phyloP scores from a whole-genome alignment of 2,797 vertebrate species.

The Mionectes olivaceus region DNA sequence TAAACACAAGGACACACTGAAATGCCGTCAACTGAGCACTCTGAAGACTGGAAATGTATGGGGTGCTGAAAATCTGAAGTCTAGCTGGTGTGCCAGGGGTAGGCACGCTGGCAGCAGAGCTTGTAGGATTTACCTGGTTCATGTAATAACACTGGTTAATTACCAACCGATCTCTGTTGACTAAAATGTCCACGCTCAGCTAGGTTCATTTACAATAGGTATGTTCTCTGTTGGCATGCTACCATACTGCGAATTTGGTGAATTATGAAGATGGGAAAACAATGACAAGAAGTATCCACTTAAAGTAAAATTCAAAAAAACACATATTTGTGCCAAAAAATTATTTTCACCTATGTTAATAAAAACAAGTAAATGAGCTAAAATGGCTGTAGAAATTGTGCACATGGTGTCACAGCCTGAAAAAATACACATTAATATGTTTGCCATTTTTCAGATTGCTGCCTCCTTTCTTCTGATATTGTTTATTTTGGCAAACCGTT shows the following conservation, averaged over 20 bases:
- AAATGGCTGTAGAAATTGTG: background rate
- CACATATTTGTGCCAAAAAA: background rate
- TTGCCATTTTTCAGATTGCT: slow-evolving; percentile 36
- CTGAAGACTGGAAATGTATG: background rate
- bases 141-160: background rate
- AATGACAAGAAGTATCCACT: background rate
- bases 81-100: background rate
- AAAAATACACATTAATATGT: slow-evolving; percentile 28
- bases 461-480: slow-evolving; percentile 33
- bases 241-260: background rate
- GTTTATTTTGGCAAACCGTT: slow-evolving; percentile 17
- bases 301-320: background rate
- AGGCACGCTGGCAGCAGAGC: rapidly evolving
- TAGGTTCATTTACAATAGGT: background rate
- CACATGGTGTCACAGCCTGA: slow-evolving; percentile 8
- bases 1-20: background rate
- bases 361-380: background rate
- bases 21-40: background rate
- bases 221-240: background rate
- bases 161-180: background rate
- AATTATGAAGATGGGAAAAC: background rate
- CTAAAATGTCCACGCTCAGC: background rate
- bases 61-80: background rate
- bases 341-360: background rate
- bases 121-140: background rate